These are phyloP conservation scores for Melieria crassipennis DNA, from an alignment of 2,888 invertebrate species.

Conservation along the genomic window DNA sequence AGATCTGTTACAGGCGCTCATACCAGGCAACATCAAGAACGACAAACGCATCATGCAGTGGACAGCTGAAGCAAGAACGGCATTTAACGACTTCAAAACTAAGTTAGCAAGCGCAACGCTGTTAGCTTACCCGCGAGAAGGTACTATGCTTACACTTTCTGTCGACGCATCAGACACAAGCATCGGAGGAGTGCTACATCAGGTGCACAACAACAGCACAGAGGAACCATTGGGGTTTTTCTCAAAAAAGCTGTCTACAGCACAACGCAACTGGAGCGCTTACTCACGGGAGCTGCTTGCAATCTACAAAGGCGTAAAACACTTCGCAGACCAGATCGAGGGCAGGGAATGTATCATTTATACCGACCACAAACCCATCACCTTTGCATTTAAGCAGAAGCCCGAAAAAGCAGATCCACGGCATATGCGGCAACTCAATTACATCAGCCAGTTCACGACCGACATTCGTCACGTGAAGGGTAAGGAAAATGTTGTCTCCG, in stretches of 20 bases:
- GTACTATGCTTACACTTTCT: slow-evolving; percentile 22
- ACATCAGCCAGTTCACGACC: slow-evolving; percentile 24
- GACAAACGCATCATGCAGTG: slow-evolving; percentile 33
- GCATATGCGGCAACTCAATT: slow-evolving; percentile 26
- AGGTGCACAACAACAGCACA: slow-evolving; percentile 41
- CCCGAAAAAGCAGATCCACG: slow-evolving; percentile 27
- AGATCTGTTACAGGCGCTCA: slow-evolving; percentile 25
- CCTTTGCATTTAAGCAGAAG: slow-evolving; percentile 31
- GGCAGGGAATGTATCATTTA: slow-evolving; percentile 52
- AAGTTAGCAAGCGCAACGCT: slow-evolving; percentile 34
- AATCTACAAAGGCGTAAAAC: slow-evolving; percentile 55
- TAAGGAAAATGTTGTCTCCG: slow-evolving; percentile 12
- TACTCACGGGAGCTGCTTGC: slow-evolving; percentile 62
- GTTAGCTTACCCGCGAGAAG: neutral
- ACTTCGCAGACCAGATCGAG: slow-evolving; percentile 61
- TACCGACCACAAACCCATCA: slow-evolving; percentile 50
- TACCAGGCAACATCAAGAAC: slow-evolving; percentile 37
- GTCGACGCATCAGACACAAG: slow-evolving; percentile 35
- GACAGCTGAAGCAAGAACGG: slow-evolving; percentile 26
- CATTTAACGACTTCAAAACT: slow-evolving; percentile 37
- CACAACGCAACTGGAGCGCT: slow-evolving; percentile 57
- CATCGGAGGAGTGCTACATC: slow-evolving; percentile 36
- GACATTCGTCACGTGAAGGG: slow-evolving; percentile 18
- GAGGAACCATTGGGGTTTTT: slow-evolving; percentile 60
- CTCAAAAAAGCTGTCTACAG: slow-evolving; percentile 52